Evolutionary conservation across 2,888 invertebrate genomes (phyloP).

Genomic region (Cheilosia soror): DNA sequence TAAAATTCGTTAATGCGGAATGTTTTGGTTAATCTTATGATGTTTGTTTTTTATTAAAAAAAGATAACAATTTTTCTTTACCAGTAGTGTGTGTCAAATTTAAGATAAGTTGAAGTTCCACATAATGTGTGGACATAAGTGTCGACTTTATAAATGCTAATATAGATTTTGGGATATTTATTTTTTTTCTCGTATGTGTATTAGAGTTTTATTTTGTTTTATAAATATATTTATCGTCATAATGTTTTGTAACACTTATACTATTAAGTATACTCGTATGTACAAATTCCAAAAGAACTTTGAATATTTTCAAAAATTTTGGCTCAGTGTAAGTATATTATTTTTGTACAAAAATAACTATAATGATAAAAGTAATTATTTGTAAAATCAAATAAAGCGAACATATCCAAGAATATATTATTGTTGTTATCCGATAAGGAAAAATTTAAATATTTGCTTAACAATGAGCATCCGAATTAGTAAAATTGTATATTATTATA

Average conservation of each 20-base stretch:
- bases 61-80: too few relatives aligned
- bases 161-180: background rate
- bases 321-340: slow-evolving; percentile 35
- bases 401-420: slow-evolving; percentile 52
- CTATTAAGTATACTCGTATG: slow-evolving; percentile 82
- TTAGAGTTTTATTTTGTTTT: slow-evolving; percentile 18
- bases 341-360: slow-evolving; percentile 68
- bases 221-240: slow-evolving; percentile 73
- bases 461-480: slow-evolving; percentile 22
- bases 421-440: slow-evolving; percentile 29
- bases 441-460: slow-evolving; percentile 3
- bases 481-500: background rate
- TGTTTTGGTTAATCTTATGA: slow-evolving; percentile 22
- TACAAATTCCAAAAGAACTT: slow-evolving; percentile 76
- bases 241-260: slow-evolving; percentile 79
- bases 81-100: too few relatives aligned
- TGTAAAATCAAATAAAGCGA: slow-evolving; percentile 55
- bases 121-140: background rate
- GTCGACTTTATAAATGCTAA: background rate
- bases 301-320: slow-evolving; percentile 63
- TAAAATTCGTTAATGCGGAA: slow-evolving; percentile 22
- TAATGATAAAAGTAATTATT: slow-evolving; percentile 45
- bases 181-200: background rate
- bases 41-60: too few relatives aligned
- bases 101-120: too few relatives aligned